These are phyloP conservation scores for Acarapis woodi DNA, from an alignment of 1,140 invertebrate genomes.

Conservation along the genomic window DNA sequence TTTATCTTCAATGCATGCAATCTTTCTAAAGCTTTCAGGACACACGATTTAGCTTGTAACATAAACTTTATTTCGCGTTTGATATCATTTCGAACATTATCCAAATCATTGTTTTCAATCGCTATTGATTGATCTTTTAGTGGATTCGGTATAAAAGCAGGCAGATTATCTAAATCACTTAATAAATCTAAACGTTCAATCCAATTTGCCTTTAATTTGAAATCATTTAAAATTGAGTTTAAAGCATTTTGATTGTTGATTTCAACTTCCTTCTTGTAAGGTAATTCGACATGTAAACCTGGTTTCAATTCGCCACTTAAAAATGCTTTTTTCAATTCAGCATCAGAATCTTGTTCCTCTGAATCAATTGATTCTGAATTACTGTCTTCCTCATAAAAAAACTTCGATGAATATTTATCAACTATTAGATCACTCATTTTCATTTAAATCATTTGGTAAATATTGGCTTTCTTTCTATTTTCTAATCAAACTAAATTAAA, in stretches of 20 bases:
- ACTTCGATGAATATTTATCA: slow-evolving; percentile 4
- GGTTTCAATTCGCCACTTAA: no score
- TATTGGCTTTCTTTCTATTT: no score
- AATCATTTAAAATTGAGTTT: slow-evolving; percentile 34
- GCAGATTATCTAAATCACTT: slow-evolving; percentile 42
- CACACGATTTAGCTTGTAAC: slow-evolving; percentile 52
- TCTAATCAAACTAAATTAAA: no score
- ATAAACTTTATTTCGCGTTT: slow-evolving; percentile 39
- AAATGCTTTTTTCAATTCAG: no score
- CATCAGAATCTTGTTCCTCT: no score
- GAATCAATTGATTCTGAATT: no score
- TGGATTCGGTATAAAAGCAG: slow-evolving; percentile 34
- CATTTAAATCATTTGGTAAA: not conserved
- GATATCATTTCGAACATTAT: slow-evolving; percentile 70
- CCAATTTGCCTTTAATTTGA: slow-evolving; percentile 46
- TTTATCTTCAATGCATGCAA: slow-evolving; percentile 40
- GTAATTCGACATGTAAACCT: no score
- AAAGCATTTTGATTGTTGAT: slow-evolving; percentile 24
- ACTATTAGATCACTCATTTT: not conserved
- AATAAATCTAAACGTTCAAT: slow-evolving; percentile 49
- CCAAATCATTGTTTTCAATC: slow-evolving; percentile 31
- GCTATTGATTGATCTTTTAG: slow-evolving; percentile 29
- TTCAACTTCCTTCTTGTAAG: not conserved
- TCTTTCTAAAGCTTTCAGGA: slow-evolving; percentile 38
- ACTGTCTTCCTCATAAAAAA: no score